Conservation (phyloP, 2,888 invertebrate species). For the Rosalia funebris region DNA sequence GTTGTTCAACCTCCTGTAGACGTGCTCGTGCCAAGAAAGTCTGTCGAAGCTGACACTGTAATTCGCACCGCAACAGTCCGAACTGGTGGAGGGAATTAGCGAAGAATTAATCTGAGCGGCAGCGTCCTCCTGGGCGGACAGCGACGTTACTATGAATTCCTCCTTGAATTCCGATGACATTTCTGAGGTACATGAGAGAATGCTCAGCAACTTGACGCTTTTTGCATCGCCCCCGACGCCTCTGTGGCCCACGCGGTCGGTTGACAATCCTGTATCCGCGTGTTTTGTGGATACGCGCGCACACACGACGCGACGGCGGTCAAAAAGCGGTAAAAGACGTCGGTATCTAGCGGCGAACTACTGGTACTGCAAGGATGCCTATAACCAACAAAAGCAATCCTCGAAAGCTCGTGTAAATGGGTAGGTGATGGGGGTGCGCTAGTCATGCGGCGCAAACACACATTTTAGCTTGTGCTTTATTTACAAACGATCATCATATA, state of each 20-base stretch:
- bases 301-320: constrained; percentile 24
- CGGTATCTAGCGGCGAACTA: constrained; percentile 32
- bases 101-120: constrained; percentile 16
- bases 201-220: constrained; percentile 1
- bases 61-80: constrained; percentile 37
- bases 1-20: constrained; percentile 84
- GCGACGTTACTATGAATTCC: constrained; percentile 12
- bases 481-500: constrained; percentile 48
- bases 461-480: constrained; percentile 48
- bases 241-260: constrained; percentile 19
- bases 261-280: constrained; percentile 33
- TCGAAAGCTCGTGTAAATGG: constrained; percentile 51
- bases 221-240: constrained; percentile 27
- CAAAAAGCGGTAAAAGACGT: constrained; percentile 27
- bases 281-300: constrained; percentile 28
- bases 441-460: constrained; percentile 49
- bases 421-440: constrained; percentile 53
- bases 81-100: constrained; percentile 30
- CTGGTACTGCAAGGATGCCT: constrained; percentile 40
- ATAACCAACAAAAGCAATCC: constrained; percentile 48
- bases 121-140: constrained; percentile 8
- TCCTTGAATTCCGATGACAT: constrained; percentile 40
- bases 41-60: constrained; percentile 42
- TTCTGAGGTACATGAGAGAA: constrained; percentile 28
- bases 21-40: constrained; percentile 86